Evolutionary conservation across 2,888 invertebrate species (phyloP).

Genomic region (Andrena minutula): DNA sequence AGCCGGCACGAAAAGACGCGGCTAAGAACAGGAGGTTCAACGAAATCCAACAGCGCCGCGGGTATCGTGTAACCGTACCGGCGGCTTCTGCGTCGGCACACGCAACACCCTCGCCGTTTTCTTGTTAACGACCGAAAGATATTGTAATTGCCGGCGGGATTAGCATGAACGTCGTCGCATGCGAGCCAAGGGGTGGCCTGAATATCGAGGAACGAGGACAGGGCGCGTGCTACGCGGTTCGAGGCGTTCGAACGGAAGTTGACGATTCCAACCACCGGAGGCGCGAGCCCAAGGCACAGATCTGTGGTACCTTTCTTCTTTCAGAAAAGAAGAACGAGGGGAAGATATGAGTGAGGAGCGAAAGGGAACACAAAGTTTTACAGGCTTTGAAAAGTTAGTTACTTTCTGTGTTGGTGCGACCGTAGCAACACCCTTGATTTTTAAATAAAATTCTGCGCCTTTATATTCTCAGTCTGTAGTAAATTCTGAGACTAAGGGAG

Average conservation of each 20-base stretch:
- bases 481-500: no score
- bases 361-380: no score
- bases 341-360: no score
- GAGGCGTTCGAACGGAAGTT: conserved; percentile 1
- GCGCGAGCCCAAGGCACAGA: background rate
- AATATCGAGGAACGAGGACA: conserved; percentile 30
- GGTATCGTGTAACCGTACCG: conserved; percentile 19
- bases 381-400: no score
- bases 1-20: conserved; percentile 22
- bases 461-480: no score
- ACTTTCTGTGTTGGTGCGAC: no score
- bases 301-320: background rate
- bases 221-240: conserved; percentile 1
- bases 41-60: conserved; percentile 6
- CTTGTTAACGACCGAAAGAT: conserved; percentile 56
- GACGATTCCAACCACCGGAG: background rate
- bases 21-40: background rate
- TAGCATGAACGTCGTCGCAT: conserved; percentile 65
- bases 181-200: conserved; percentile 53
- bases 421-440: no score
- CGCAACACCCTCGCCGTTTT: conserved; percentile 42
- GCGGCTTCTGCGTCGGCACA: conserved; percentile 12
- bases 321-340: background rate
- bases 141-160: conserved; percentile 60
- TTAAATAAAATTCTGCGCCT: no score